These are phyloP conservation scores for Lagopus muta DNA, from an alignment of 2,113 vertebrate genomes.

Conservation along the genomic window DNA sequence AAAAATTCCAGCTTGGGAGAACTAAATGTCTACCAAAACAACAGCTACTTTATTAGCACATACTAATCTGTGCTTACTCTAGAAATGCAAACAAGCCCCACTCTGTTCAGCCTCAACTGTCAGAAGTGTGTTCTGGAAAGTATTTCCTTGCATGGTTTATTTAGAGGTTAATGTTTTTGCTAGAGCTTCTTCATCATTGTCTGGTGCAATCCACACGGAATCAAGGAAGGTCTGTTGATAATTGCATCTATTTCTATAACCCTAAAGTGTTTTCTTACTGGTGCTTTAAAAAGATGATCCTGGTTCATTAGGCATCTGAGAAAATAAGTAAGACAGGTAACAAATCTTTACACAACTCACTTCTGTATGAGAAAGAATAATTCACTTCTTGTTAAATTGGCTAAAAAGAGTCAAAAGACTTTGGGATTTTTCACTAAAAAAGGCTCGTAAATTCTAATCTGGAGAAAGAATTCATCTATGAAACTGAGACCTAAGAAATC, in stretches of 20 bases:
- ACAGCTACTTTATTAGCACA: background rate
- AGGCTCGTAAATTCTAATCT: background rate
- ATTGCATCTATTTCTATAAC: background rate
- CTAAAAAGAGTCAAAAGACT: background rate
- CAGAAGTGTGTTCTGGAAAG: background rate
- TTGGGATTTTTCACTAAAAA: background rate
- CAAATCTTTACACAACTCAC: background rate
- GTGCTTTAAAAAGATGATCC: background rate
- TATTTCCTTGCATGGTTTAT: background rate
- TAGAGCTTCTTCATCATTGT: background rate
- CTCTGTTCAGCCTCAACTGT: background rate
- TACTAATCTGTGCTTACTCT: background rate
- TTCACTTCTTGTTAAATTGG: background rate
- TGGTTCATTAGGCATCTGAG: background rate
- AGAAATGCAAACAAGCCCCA: background rate
- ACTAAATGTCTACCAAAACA: background rate
- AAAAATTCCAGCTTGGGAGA: fast-evolving
- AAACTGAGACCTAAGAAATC: background rate
- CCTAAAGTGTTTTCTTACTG: background rate
- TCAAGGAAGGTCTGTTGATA: background rate
- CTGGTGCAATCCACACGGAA: background rate
- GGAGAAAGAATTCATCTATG: background rate
- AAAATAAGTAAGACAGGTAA: background rate
- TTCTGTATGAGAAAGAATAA: background rate
- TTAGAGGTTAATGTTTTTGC: background rate